A percentile compares a stretch with the other conserved stretches of the same genome.
Conservation (phyloP, 2,113 vertebrate species). For the Aegotheles bennettii region DNA sequence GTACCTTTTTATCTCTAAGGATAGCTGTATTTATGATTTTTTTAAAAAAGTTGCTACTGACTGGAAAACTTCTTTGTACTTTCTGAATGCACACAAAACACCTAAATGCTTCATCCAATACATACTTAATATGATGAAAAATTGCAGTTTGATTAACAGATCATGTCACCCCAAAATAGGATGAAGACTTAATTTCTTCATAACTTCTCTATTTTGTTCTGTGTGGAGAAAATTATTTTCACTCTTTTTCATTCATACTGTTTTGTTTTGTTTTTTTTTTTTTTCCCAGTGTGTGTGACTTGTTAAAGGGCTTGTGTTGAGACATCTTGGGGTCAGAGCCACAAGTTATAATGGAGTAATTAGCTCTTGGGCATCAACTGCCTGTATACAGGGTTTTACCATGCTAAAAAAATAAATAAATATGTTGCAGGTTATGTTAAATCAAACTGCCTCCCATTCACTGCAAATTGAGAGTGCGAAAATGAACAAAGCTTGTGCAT, state of each 20-base stretch:
- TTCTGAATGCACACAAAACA: neutral
- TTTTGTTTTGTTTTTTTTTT: neutral
- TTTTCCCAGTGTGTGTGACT: neutral
- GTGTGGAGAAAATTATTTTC: neutral
- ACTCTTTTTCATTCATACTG: neutral
- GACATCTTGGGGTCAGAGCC: neutral
- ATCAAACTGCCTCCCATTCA: neutral
- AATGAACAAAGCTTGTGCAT: neutral
- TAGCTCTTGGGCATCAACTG: neutral
- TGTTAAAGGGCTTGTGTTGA: fast-evolving
- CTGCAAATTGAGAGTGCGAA: neutral
- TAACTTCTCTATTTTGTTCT: neutral
- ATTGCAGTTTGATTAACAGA: neutral
- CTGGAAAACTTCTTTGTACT: neutral
- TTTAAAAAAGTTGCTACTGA: neutral
- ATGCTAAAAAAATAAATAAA: neutral
- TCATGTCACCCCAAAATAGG: neutral
- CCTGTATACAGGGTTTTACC: neutral
- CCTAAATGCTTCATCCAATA: neutral
- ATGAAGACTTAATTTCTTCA: neutral
- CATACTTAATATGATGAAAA: neutral
- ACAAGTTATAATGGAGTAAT: neutral
- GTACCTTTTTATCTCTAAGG: neutral
- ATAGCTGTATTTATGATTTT: neutral
- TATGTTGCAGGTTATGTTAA: neutral